A percentile compares a stretch with the other conserved stretches of the same genome.
phyloP scores from a whole-genome alignment of 92 coral and sea anemone species.

The Bergia puertoricense region DNA sequence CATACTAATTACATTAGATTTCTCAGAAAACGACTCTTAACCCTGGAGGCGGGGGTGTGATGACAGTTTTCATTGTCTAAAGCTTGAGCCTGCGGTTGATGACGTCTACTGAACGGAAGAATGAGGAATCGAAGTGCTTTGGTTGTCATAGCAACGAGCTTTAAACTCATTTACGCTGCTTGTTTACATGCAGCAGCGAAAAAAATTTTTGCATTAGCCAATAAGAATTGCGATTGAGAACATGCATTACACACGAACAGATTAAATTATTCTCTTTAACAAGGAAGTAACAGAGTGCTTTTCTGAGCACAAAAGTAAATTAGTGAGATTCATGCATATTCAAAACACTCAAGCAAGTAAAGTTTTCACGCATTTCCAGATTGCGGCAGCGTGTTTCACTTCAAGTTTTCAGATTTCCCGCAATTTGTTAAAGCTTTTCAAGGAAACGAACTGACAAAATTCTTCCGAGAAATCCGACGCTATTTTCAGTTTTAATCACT shows the following conservation, averaged over 20 bases:
- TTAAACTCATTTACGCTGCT: neutral
- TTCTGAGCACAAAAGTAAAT: neutral
- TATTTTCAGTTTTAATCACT: slow-evolving; percentile 24
- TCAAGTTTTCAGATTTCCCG: slow-evolving; percentile 35
- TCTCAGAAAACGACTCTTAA: slow-evolving; percentile 20
- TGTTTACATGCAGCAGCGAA: neutral
- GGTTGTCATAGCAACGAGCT: neutral
- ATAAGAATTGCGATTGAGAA: slow-evolving; percentile 28
- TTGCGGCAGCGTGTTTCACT: slow-evolving; percentile 3
- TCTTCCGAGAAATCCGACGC: slow-evolving; percentile 32
- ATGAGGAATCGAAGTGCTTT: slow-evolving; percentile 4
- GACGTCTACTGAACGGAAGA: slow-evolving; percentile 6
- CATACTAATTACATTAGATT: slow-evolving; percentile 8
- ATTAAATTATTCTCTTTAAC: slow-evolving; percentile 24
- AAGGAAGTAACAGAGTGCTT: neutral
- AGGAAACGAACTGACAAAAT: neutral
- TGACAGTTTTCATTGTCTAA: slow-evolving; percentile 6
- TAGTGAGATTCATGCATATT: slow-evolving; percentile 5
- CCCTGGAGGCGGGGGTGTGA: neutral
- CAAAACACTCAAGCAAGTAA: neutral
- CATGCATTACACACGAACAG: slow-evolving; percentile 31
- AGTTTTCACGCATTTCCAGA: slow-evolving; percentile 24
- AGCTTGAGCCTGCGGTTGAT: neutral
- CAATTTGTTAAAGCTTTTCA: slow-evolving; percentile 6
- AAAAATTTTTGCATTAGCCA: slow-evolving; percentile 8